phyloP scores from a whole-genome alignment of 2,888 invertebrate species.

The Eurytoma californica region DNA sequence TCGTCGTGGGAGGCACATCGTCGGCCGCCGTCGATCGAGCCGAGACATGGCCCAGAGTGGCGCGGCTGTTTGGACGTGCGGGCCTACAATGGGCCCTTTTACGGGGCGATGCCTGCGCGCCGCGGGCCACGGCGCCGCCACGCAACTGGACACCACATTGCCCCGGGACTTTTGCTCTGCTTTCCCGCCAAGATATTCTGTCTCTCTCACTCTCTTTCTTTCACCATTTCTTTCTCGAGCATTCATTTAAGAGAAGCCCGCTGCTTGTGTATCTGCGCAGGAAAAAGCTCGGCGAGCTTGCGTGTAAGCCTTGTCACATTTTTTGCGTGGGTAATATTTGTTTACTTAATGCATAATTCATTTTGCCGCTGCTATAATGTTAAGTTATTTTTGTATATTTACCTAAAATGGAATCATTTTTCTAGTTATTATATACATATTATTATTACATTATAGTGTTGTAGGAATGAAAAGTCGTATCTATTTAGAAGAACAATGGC shows the following conservation, averaged over 20 bases:
- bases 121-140: slow-evolving; percentile 58
- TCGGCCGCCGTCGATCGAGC: slow-evolving; percentile 14
- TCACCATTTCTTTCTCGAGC: neutral
- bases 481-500: too few species aligned
- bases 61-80: slow-evolving; percentile 62
- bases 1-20: slow-evolving; percentile 33
- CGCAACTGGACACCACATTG: slow-evolving; percentile 73
- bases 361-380: neutral
- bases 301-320: slow-evolving; percentile 8
- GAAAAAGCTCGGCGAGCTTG: neutral
- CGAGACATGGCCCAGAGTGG: slow-evolving; percentile 42
- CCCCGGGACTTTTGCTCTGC: slow-evolving; percentile 55
- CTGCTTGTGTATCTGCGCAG: neutral
- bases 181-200: slow-evolving; percentile 37
- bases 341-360: neutral
- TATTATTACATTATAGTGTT: too few species aligned
- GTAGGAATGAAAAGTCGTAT: too few species aligned
- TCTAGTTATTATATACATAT: too few species aligned
- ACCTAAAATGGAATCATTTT: too few species aligned
- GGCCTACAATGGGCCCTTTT: slow-evolving; percentile 71
- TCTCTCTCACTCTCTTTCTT: slow-evolving; percentile 37
- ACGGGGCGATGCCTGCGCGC: slow-evolving; percentile 51
- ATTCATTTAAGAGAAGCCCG: too few species aligned
- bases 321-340: neutral
- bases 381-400: neutral